Base-by-base conservation (phyloP, 2,888 invertebrate species). In the Eilema sororculum region DNA sequence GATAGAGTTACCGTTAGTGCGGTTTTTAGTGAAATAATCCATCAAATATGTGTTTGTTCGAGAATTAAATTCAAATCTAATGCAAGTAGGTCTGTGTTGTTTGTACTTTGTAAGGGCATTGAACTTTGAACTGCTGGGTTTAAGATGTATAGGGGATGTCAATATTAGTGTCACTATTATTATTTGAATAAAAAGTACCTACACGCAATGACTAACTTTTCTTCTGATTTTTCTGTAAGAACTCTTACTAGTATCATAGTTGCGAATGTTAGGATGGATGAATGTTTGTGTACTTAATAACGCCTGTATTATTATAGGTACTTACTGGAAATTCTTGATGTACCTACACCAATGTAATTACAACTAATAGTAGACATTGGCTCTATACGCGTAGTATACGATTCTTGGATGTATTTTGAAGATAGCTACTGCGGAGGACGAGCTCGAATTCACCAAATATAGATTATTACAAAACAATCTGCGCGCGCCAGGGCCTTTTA, bases 81-180 rank as follows among this genome's bases (percentile, higher is more conserved):
- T 82, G 82, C 71, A 82, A 74, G 57, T 80, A 24, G 80, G 80
- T 74, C 65, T 72, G 10, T 60, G 13, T 52, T 73, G 62, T 63
- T 78, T 61, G 28, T 28, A 28, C 28, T 28, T 28, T 28, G 67
- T 65, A 28, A 74, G 76, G 69, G 60, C 74, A 37, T 81, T 82
- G 82, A 82, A 68, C 75, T 73, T 81, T 82, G 79, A 83, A 68
- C 75, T 72, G 20, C 67, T 69, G 37, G 65, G 25, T 61, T 25
- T 0, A 25, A 37, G 22, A 66, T 46, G n/a, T 56, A 67, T 56
- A 33, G 61, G 16, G 12, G 24, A 67, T 56, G 66, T 65, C 65
- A 57, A 20, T 65, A 65, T 57, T 65, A 52, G 6, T 64, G 46
- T 52, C 28, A 64, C n/a, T 64, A 64, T 46, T 20, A 46, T 25